phyloP scores from a whole-genome alignment of 2,888 invertebrate genomes.

The Aporophyla nigra region DNA sequence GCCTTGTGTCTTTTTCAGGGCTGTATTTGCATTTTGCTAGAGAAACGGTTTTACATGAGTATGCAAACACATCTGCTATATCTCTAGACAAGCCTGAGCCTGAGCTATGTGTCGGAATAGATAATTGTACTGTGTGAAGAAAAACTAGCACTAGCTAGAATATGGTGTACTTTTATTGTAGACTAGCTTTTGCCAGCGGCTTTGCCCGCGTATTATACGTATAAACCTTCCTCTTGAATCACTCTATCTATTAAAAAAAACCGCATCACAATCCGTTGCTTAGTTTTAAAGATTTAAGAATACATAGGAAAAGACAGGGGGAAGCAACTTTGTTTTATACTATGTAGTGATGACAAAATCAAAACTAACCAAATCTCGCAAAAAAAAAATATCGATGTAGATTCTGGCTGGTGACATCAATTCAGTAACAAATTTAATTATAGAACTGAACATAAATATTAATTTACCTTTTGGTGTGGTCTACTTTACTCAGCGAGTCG shows the following conservation, averaged over 20 bases:
- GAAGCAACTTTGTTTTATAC: too few relatives aligned
- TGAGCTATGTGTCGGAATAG: slow-evolving; percentile 33
- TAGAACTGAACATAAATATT: slow-evolving; percentile 3
- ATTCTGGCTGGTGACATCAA: background rate
- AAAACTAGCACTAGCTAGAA: background rate
- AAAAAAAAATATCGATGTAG: slow-evolving; percentile 1
- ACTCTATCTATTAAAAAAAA: too few relatives aligned
- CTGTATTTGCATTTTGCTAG: slow-evolving; percentile 36
- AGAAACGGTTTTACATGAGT: slow-evolving; percentile 31
- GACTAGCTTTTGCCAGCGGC: too few relatives aligned
- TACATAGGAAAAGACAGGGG: too few relatives aligned
- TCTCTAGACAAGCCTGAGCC: slow-evolving; percentile 20
- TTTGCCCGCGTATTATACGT: too few relatives aligned
- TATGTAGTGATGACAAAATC: background rate
- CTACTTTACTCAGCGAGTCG: background rate
- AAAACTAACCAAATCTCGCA: background rate
- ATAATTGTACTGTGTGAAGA: background rate
- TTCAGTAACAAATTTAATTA: background rate
- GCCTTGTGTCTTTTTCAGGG: slow-evolving; percentile 34
- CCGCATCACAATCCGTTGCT: too few relatives aligned
- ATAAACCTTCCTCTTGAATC: too few relatives aligned
- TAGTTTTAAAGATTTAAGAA: too few relatives aligned
- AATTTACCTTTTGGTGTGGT: background rate
- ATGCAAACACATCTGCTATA: slow-evolving; percentile 32
- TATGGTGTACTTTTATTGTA: background rate